These are phyloP conservation scores for Coelinius sp. DNA, from an alignment of 2,888 invertebrate genomes.

Conservation along the genomic window DNA sequence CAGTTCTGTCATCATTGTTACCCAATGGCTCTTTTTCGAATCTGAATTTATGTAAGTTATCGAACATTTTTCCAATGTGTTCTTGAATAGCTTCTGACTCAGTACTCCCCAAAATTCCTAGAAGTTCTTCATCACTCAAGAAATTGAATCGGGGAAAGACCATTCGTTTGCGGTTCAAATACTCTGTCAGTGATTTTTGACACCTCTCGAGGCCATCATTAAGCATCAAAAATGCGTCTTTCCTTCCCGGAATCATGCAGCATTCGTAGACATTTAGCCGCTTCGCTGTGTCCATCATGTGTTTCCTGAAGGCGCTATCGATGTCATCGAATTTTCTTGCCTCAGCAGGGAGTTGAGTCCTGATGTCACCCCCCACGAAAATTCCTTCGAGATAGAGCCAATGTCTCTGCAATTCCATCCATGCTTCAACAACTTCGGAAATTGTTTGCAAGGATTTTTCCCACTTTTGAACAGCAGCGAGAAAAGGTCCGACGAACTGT, in stretches of 20 bases:
- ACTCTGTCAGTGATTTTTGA: conserved; percentile 92
- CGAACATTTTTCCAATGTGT: conserved; percentile 97
- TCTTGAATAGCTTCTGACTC: conserved; percentile 89
- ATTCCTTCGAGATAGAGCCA: conserved; percentile 95
- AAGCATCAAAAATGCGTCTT: conserved; percentile 82
- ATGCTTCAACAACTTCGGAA: conserved; percentile 89
- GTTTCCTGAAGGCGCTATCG: conserved; percentile 85
- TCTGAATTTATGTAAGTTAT: conserved; percentile 85
- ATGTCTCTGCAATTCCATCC: conserved; percentile 88
- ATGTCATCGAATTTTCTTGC: conserved; percentile 92
- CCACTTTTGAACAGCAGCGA: conserved; percentile 87
- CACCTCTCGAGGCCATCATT: conserved; percentile 86
- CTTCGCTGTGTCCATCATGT: conserved; percentile 88
- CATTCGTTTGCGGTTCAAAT: conserved; percentile 88
- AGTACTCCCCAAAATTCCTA: conserved; percentile 90
- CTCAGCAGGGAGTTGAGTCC: conserved; percentile 89
- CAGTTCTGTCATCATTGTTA: conserved; percentile 77
- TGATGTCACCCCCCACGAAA: conserved; percentile 91
- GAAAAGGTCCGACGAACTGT: conserved; percentile 91
- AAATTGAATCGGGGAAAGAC: conserved; percentile 94
- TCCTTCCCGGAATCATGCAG: conserved; percentile 81
- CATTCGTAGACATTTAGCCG: conserved; percentile 85
- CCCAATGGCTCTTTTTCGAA: conserved; percentile 71
- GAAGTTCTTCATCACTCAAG: conserved; percentile 92
- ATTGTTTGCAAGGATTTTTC: conserved; percentile 85